These are phyloP conservation scores for Bergia puertoricense DNA, from an alignment of 92 coral and sea anemone genomes.

Conservation along the genomic window DNA sequence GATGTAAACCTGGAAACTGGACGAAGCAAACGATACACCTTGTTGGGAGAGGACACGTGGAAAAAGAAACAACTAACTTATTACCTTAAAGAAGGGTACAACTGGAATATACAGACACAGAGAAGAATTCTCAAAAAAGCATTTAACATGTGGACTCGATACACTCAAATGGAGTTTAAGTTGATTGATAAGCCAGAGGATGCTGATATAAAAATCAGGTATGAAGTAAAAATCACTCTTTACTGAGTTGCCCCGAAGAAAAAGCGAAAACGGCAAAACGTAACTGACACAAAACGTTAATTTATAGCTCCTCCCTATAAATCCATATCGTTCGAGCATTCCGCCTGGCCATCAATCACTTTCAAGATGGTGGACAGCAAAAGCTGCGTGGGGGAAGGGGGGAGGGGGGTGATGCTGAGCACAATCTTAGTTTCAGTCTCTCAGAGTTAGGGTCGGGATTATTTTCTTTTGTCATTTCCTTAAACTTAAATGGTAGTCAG, in stretches of 20 bases:
- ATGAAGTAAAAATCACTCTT: neutral
- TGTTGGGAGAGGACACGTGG: neutral
- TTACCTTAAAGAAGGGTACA: conserved; percentile 2
- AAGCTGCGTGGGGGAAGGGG: no score
- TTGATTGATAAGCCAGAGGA: neutral
- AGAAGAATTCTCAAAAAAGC: conserved; percentile 2
- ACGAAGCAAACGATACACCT: neutral
- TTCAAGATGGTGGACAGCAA: no score
- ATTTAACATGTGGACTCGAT: conserved; percentile 17
- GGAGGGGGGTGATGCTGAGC: no score
- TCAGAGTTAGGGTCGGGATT: no score
- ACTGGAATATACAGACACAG: neutral
- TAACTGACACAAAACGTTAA: no score
- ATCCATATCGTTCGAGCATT: no score
- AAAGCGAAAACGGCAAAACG: no score
- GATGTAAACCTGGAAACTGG: neutral
- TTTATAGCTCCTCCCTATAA: no score
- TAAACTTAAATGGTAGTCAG: no score
- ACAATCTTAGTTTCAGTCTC: no score
- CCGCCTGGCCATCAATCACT: no score
- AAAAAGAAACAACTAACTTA: neutral
- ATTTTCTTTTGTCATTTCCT: no score
- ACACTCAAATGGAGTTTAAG: neutral
- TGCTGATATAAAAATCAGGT: conserved; percentile 22
- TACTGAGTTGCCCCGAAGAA: neutral